Evolutionary conservation across 2,797 vertebrate genomes (phyloP), one percentile per base, ranked within the genome.

Genomic region (Heterohyrax brucei): DNA sequence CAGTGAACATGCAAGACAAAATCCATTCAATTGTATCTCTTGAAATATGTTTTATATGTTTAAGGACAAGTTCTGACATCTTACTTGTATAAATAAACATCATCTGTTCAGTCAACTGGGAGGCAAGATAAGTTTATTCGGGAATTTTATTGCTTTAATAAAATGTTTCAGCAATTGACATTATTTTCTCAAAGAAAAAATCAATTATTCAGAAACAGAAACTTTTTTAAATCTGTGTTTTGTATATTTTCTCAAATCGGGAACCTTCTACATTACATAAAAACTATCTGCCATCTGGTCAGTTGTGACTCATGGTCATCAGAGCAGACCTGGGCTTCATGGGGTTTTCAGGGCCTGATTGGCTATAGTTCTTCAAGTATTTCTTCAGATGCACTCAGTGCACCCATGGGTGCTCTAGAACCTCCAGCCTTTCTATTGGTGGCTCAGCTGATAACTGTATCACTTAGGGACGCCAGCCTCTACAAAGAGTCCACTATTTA

Each of bases 81-180:
- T 76, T 33, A 33, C 2, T 64, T 64, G 28, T 14, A 62, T 12
- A 87, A 61, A 50, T 61, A 16, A 68, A 59, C 18, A 90, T 73
- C 73, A 85, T 14, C 87, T 73, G 19, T 78, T 85, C 64, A 82
- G 30, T 21, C 88, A 22, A 30, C 24, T 81, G 39, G 12, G 62
- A 39, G 18, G 2, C 88, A 7, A 21, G 13, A 59, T 39, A 1
- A 68, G 7, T 30, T 21, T 46, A 18, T 73, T 14, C 53, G 83
- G 26, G 73, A 94, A 96, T 87, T 62, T 50, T 56, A 2, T 84
- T 62, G 22, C 44, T 91, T 73, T 64, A 80, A 72, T 33, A 46
- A 12, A 46, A 12, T 3, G 33, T 89, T 92, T 78, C 12, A 50
- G 33, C 5, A 92, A 91, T 86, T 72, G 56, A 39, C 1, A 30